Evolutionary conservation across 2,888 invertebrate species (phyloP).

Genomic region (Diplazon laetatorius): DNA sequence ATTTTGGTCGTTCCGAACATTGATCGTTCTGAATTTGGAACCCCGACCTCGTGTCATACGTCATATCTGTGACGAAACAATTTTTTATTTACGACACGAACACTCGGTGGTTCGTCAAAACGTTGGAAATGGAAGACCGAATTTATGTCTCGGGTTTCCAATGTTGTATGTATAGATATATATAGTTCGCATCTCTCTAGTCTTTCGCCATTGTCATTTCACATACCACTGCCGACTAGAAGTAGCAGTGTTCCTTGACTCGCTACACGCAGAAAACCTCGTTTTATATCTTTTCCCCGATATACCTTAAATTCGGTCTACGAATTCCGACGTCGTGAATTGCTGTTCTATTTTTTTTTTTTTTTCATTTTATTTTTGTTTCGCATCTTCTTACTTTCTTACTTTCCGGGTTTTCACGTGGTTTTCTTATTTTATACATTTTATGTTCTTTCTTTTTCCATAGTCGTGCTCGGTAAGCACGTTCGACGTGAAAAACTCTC

Average conservation of each 20-base stretch:
- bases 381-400: constrained; percentile 9
- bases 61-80: constrained; percentile 45
- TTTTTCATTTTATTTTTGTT: constrained; percentile 45
- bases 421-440: constrained; percentile 29
- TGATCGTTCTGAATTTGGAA: no score
- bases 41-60: no score
- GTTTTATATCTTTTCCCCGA: constrained; percentile 57
- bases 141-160: constrained; percentile 23
- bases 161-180: neutral
- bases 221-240: constrained; percentile 25
- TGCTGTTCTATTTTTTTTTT: constrained; percentile 47
- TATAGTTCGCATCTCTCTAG: constrained; percentile 29
- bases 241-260: constrained; percentile 37
- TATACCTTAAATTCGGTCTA: constrained; percentile 66
- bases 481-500: constrained; percentile 36
- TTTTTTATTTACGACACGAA: constrained; percentile 15
- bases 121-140: constrained; percentile 16
- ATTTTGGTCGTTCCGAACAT: no score
- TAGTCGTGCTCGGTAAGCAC: constrained; percentile 28
- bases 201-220: constrained; percentile 24
- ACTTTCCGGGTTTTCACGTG: constrained; percentile 56
- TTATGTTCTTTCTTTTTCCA: constrained; percentile 37
- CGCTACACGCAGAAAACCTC: constrained; percentile 59
- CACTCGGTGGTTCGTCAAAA: constrained; percentile 17
- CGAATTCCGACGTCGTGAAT: constrained; percentile 65